Evolutionary conservation across 2,888 invertebrate genomes (phyloP), one percentile per base, ranked within the genome.

Genomic region (Phyto melanocephala): DNA sequence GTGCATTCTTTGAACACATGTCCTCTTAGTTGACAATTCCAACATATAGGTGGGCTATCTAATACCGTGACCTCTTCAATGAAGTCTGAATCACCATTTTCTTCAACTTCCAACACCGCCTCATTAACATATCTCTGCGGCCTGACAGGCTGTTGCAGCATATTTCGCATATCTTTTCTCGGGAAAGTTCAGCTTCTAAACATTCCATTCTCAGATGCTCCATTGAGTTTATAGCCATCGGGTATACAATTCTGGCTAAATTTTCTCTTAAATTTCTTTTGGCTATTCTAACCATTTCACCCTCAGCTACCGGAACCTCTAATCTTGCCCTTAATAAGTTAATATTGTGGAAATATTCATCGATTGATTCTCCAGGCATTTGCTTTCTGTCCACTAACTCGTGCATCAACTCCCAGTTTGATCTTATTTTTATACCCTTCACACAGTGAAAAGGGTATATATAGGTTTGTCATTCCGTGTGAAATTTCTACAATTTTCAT

Each of bases 221-320:
- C n/a, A n/a, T n/a, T n/a, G n/a, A n/a, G n/a, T n/a, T n/a, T n/a
- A n/a, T n/a, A n/a, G n/a, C n/a, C n/a, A n/a, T n/a, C n/a, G n/a
- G n/a, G n/a, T n/a, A n/a, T n/a, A n/a, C n/a, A n/a, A n/a, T n/a
- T n/a, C n/a, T n/a, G n/a, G n/a, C n/a, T n/a, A n/a, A n/a, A n/a
- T 4, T 56, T 33, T 28, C 56, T 6, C n/a, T n/a, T n/a, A n/a
- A n/a, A n/a, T 33, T 54, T 2, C 65, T 42, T 22, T 75, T 75
- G 1, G 42, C 13, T 5, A 63, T 65, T 33, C 13, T 54, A n/a
- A 75, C 56, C 56, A 75, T 65, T 8, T 75, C 75, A 8, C 33
- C 45, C 5, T 75, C 75, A 10, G 40, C 7, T 5, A 74, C 33
- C 1, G 28, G 63, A 1, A 20, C 2, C 3, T 11, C n/a, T 8